Evolutionary conservation across 1,140 invertebrate species (phyloP).

Genomic region (Thaumatotibia leucotreta): DNA sequence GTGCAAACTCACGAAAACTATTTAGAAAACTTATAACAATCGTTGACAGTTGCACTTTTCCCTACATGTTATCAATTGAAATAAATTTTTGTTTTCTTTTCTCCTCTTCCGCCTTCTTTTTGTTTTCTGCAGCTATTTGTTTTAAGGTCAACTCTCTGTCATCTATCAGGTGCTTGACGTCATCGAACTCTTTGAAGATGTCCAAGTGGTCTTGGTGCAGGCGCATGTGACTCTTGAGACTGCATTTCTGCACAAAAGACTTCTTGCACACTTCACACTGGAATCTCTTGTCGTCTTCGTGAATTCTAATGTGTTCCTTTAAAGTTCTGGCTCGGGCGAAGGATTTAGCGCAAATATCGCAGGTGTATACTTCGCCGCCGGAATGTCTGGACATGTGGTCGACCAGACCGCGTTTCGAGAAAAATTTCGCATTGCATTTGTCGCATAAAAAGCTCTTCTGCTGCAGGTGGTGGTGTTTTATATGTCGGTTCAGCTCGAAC

Average conservation of each 20-base stretch:
- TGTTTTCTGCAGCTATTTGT: slow-evolving; percentile 59
- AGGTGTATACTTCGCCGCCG: slow-evolving; percentile 75
- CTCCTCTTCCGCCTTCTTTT: slow-evolving; percentile 42
- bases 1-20: neutral
- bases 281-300: slow-evolving; percentile 79
- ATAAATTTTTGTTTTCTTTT: slow-evolving; percentile 22
- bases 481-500: slow-evolving; percentile 63
- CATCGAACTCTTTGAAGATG: slow-evolving; percentile 70
- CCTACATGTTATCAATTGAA: neutral
- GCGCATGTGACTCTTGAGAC: slow-evolving; percentile 70
- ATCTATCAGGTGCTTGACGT: slow-evolving; percentile 65
- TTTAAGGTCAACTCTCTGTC: slow-evolving; percentile 63
- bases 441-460: slow-evolving; percentile 67
- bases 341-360: slow-evolving; percentile 84
- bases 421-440: slow-evolving; percentile 70
- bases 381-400: slow-evolving; percentile 61
- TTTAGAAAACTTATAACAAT: neutral
- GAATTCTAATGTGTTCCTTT: slow-evolving; percentile 81
- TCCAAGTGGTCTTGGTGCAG: slow-evolving; percentile 73
- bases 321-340: slow-evolving; percentile 86
- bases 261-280: slow-evolving; percentile 80
- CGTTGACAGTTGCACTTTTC: neutral
- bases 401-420: slow-evolving; percentile 64
- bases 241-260: slow-evolving; percentile 78
- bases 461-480: slow-evolving; percentile 69